phyloP scores from a whole-genome alignment of 2,797 vertebrate species.

The Myotis planiceps region DNA sequence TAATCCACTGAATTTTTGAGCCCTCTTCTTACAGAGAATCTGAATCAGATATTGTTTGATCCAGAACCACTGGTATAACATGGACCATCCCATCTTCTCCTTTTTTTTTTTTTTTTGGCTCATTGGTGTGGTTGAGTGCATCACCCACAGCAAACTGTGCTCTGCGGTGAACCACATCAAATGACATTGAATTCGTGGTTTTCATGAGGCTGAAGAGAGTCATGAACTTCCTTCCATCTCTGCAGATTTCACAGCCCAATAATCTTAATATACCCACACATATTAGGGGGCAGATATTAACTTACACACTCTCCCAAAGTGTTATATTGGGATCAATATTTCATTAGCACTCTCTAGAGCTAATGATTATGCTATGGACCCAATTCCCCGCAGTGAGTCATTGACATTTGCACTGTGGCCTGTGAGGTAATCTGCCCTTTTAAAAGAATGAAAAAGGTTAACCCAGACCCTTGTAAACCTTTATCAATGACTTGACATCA shows the following conservation, averaged over 20 bases:
- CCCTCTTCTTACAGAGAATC: not conserved
- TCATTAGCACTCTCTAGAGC: slow-evolving; percentile 77
- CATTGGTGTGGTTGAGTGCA: not conserved
- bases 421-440: slow-evolving; percentile 82
- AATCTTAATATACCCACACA: slow-evolving; percentile 72
- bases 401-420: slow-evolving; percentile 81
- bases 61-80: not conserved
- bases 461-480: slow-evolving; percentile 80
- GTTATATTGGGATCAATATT: slow-evolving; percentile 79
- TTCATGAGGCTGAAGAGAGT: slow-evolving; percentile 32
- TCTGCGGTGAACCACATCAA: not conserved
- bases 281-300: slow-evolving; percentile 72
- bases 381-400: slow-evolving; percentile 73
- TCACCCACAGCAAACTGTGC: not conserved
- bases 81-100: not conserved
- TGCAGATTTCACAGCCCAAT: slow-evolving; percentile 70
- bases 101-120: not conserved
- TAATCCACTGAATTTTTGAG: not conserved
- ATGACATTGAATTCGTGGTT: not conserved
- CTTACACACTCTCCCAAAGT: slow-evolving; percentile 67
- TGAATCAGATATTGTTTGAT: not conserved
- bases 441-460: slow-evolving; percentile 79
- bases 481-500: slow-evolving; percentile 81
- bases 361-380: slow-evolving; percentile 78
- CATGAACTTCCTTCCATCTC: slow-evolving; percentile 57